phyloP scores from a whole-genome alignment of 2,113 vertebrate species.

The Plecturocebus donacophilus region DNA sequence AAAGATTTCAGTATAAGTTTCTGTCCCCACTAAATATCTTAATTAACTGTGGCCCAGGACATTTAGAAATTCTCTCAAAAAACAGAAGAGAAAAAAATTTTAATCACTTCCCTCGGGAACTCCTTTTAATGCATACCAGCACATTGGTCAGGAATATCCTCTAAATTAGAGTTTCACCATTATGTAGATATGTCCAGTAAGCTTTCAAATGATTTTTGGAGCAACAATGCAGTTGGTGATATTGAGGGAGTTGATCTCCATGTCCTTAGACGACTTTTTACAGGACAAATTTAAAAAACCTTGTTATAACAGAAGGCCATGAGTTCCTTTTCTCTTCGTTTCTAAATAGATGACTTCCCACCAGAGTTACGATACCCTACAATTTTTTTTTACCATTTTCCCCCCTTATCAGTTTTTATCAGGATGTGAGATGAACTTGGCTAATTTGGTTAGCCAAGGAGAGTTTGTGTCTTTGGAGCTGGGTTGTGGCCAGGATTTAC shows the following conservation, averaged over 20 bases:
- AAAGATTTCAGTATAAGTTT: not conserved
- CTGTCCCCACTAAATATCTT: not conserved
- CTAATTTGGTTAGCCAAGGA: not conserved
- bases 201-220: not conserved
- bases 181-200: not conserved
- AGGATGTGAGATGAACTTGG: not conserved
- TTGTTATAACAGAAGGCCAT: not conserved
- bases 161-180: not conserved
- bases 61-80: constrained; percentile 2
- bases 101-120: not conserved
- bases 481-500: not conserved
- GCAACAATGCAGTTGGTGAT: not conserved
- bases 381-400: not conserved
- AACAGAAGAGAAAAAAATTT: not conserved
- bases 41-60: not conserved
- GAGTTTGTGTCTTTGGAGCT: not conserved
- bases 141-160: not conserved
- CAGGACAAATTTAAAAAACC: not conserved
- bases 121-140: not conserved
- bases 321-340: not conserved
- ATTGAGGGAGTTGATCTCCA: not conserved
- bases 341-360: not conserved
- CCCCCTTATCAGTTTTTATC: not conserved
- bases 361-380: not conserved
- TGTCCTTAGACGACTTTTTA: not conserved